Base-by-base conservation (phyloP, 2,797 vertebrate species). In the Sebastes glaucus region DNA sequence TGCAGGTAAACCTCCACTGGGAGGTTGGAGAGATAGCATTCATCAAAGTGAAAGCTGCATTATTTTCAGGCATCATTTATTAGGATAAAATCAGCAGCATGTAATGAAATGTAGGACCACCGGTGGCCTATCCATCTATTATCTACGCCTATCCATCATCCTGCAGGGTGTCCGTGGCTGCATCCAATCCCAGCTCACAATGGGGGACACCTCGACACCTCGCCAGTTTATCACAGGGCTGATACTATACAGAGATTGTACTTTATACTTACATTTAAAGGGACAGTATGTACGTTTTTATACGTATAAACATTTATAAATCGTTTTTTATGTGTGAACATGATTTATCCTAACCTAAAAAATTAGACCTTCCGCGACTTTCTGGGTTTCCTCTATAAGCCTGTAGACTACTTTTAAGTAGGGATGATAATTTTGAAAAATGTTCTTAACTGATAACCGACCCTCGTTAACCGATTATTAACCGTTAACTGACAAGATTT, bases 1-100 rank as follows among this genome's bases (percentile, higher is more conserved):
- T 87, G 69, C 69, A 82, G 81, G 77, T 74, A 33, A 63, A 69
- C 28, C 20, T 2, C 23, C 56, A 76, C 80, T 2, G 49, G 18
- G 49, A 75, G 59, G 28, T 5, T 49, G 25, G 32, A 64, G 20
- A 56, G 7, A 74, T 22, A 16, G 64, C 9, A 35, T 38, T 32
- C 64, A 76, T 63, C 42, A 30, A 7, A 22, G 20, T 33, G 38
- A 68, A 57, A 49, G 60, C 60, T 16, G 30, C 6, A 32, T 82
- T 52, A 33, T 71, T 68, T 55, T 65, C 62, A 70, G n/a, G 22
- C 46, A 53, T 70, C 64, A 71, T 78, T 81, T 35, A 60, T 65
- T n/a, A 20, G 52, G 68, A 35, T 66, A 5, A 65, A 65, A 55
- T 25, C 28, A 25, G 46, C 33, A 13, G 55, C 32, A 1, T 33